Evolutionary conservation across 2,888 invertebrate genomes (phyloP), one percentile per base, ranked within the genome.

Genomic region (Ophion ventricosus): DNA sequence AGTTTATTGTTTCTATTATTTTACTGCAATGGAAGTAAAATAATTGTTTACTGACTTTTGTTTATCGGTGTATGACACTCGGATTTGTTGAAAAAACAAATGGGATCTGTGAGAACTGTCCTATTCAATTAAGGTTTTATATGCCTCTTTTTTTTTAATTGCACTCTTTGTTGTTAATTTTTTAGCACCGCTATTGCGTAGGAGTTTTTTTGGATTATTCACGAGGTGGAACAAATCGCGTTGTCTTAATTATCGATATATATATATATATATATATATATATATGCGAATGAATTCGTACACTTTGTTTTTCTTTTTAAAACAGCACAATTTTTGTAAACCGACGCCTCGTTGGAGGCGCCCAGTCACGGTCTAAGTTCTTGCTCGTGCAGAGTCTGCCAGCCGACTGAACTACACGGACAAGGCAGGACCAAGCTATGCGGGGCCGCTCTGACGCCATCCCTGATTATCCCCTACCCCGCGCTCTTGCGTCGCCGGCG

Each of bases 391-490:
- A 87, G 80, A 88, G 89, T 85, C 88, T 88, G 85, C 81, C 87
- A 88, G 87, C 84, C 86, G 88, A 90, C 90, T 90, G 90, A 85
- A 89, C 86, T 84, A 83, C 85, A 76, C 85, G 80, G 83, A 66
- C 77, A 59, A 72, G 69, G 67, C 72, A 86, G 84, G 87, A 87
- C 86, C 87, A 81, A 82, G 57, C 20, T 57, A 10, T 54, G 54
- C 86, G 87, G 77, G 72, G 82, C 82, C 85, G 85, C 76, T 84
- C 80, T 83, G 83, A 86, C 85, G 87, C 78, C 87, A 86, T 59
- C 82, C 88, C 56, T 75, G 54, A 64, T 72, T 73, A 69, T 82
- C 67, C 35, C 80, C 49, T 78, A 49, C 80, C 67, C 43, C n/a
- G 56, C 57, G 57, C 59, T 35, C 81, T 74, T 75, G 78, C 59